Evolutionary conservation across 2,113 vertebrate species (phyloP), one percentile per base, ranked within the genome.

Genomic region (Chrysemys picta): DNA sequence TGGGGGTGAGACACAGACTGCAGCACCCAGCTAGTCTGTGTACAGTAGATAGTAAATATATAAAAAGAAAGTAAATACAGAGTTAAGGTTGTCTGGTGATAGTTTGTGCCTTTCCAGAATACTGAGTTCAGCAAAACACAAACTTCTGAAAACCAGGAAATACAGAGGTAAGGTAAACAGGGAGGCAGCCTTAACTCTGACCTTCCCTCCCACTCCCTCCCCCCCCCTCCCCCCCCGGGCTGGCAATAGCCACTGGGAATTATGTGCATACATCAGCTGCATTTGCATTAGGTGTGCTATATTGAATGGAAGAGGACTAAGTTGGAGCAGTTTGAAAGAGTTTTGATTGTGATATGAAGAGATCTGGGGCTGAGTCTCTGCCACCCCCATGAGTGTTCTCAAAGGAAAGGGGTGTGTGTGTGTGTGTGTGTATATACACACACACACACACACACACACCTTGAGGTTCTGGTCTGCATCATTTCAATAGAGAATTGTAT

Each of bases 141-240:
- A n/a, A 38, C 8, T 21, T n/a, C 65, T 69, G 65, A 38, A 69
- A 69, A 35, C 35, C 65, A 69, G 65, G 65, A n/a, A 69, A 17
- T 69, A 35, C 13, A 38, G 35, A 69, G 7, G 65, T n/a, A 69
- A 69, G 17, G 35, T 65, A 69, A n/a, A 69, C 35, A n/a, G 3
- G 3, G 17, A 69, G 16, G 17, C 65, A 69, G 16, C 35, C 65
- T 69, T 69, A 69, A 69, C 35, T n/a, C 35, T 69, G 65, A 69
- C 65, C 65, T 10, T 1, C 35, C 31, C 8, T 0, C 62, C 29
- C 22, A 56, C 8, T 56, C 54, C 7, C 54, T 8, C 2, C 21
- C 8, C 22, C 53, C 11, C 2, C 0, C 0, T n/a, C n/a, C 54
- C 42, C 85, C 2, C 62, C 10, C 62, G 12, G 10, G 0, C 53